Conservation (phyloP, 2,113 vertebrate genomes). For the Murina feae region DNA sequence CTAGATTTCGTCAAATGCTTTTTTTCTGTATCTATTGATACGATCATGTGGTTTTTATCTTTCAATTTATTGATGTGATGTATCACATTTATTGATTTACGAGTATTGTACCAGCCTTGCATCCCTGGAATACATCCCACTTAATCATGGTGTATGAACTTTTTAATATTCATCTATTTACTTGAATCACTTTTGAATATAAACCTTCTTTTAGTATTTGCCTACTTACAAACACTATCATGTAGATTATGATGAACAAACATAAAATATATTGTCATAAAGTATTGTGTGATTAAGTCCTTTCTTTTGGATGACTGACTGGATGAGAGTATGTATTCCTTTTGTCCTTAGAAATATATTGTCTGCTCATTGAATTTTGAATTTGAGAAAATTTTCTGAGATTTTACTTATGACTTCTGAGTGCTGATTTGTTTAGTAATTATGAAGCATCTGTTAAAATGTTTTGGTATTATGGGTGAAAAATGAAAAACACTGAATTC, state of each 20-base stretch:
- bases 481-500: background rate
- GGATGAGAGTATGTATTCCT: background rate
- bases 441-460: background rate
- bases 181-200: background rate
- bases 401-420: background rate
- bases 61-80: too few relatives aligned
- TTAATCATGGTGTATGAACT: too few relatives aligned
- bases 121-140: too few relatives aligned
- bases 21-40: too few relatives aligned
- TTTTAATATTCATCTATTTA: background rate
- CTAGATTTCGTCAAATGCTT: too few relatives aligned
- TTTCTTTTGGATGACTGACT: background rate
- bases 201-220: background rate
- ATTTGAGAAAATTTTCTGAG: background rate
- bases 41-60: too few relatives aligned
- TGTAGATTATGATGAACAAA: conserved; percentile 1
- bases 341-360: background rate
- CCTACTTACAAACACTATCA: background rate
- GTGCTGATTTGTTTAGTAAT: background rate
- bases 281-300: background rate
- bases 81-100: too few relatives aligned
- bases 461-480: background rate
- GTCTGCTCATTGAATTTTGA: background rate
- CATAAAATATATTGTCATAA: background rate
- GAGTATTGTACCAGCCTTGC: too few relatives aligned